These are phyloP conservation scores for Diadumene lineata DNA, from an alignment of 92 coral and sea anemone species.

Conservation along the genomic window DNA sequence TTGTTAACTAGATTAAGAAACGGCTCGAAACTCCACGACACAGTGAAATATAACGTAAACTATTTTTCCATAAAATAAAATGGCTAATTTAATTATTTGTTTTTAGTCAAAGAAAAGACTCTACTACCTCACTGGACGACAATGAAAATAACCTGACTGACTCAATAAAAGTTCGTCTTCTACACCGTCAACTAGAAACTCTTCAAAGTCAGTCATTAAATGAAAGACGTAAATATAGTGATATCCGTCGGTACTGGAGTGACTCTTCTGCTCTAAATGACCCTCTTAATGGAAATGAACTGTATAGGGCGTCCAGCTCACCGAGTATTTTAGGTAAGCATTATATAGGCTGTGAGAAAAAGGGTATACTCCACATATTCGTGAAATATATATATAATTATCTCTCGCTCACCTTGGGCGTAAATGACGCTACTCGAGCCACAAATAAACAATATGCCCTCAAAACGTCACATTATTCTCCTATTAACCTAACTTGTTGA, in stretches of 20 bases:
- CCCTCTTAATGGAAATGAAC: slow-evolving; percentile 28
- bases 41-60: no score
- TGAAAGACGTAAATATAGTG: slow-evolving; percentile 77
- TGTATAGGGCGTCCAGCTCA: slow-evolving; percentile 76
- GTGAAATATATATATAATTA: no score
- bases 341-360: not conserved
- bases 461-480: no score
- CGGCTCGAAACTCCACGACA: no score
- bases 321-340: slow-evolving; percentile 76
- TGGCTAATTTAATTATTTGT: not conserved
- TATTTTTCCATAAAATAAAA: not conserved
- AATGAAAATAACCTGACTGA: slow-evolving; percentile 62
- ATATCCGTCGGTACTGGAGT: slow-evolving; percentile 70
- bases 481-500: no score
- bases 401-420: no score
- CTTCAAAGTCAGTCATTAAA: slow-evolving; percentile 56
- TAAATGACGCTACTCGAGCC: no score
- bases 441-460: no score
- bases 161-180: slow-evolving; percentile 66
- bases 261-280: slow-evolving; percentile 46
- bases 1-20: no score
- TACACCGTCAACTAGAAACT: slow-evolving; percentile 59
- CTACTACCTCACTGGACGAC: slow-evolving; percentile 15
- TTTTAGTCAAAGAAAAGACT: slow-evolving; percentile 21
- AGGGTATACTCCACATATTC: no score